A percentile compares a stretch with the other conserved stretches of the same genome.
phyloP scores from a whole-genome alignment of 2,888 invertebrate genomes.

The Xanthorhoe spadicearia region DNA sequence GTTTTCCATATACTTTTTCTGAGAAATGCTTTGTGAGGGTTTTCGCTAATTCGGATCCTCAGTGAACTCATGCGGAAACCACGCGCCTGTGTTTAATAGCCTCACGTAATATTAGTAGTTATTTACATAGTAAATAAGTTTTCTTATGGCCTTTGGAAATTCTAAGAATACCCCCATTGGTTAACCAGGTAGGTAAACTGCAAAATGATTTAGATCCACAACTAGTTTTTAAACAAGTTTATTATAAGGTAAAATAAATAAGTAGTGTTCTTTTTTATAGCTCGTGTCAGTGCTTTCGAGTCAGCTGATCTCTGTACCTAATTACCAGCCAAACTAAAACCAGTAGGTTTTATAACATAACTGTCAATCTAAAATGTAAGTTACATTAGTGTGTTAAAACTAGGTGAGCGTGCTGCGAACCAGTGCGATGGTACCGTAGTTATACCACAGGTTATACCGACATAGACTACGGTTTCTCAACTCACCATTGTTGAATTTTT shows the following conservation, averaged over 20 bases:
- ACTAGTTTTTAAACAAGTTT: not conserved
- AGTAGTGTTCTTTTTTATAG: slow-evolving; percentile 28
- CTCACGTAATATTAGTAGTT: slow-evolving; percentile 47
- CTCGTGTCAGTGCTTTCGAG: slow-evolving; percentile 39
- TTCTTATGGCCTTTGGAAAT: slow-evolving; percentile 5
- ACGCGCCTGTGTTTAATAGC: slow-evolving; percentile 49
- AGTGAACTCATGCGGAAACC: slow-evolving; percentile 56
- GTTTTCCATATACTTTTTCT: slow-evolving; percentile 43
- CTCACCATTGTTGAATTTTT: slow-evolving; percentile 46
- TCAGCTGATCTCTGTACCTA: slow-evolving; percentile 56
- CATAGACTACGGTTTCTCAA: slow-evolving; percentile 34
- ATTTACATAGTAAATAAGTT: slow-evolving; percentile 22
- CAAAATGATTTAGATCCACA: not conserved
- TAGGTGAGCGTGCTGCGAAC: slow-evolving; percentile 40
- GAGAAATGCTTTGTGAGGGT: slow-evolving; percentile 27
- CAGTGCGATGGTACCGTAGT: slow-evolving; percentile 29
- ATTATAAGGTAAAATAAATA: slow-evolving; percentile 7
- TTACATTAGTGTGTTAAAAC: slow-evolving; percentile 42
- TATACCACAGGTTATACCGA: no score
- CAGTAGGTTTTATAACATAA: slow-evolving; percentile 44
- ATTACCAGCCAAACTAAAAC: slow-evolving; percentile 44
- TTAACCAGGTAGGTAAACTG: not conserved
- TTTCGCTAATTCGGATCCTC: slow-evolving; percentile 34
- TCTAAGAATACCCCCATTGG: slow-evolving; percentile 1
- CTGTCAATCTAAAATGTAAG: slow-evolving; percentile 48